Evolutionary conservation across 2,113 vertebrate genomes (phyloP).

Genomic region (Lepidiolamprologus cunningtoni): DNA sequence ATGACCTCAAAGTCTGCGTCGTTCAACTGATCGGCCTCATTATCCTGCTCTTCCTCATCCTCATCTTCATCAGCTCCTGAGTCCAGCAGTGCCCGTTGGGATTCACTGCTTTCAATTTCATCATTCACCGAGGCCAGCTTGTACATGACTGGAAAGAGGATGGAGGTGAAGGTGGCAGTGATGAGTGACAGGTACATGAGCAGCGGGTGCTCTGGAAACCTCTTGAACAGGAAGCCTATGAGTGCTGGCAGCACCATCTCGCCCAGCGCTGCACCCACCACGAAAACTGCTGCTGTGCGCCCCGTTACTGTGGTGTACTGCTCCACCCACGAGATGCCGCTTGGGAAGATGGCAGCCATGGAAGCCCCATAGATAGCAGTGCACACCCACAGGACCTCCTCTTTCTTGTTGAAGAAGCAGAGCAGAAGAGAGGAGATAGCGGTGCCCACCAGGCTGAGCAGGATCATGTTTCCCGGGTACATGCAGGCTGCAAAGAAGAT

Average conservation of each 20-base stretch:
- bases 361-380: constrained; percentile 80
- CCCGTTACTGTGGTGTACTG: constrained; percentile 85
- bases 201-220: constrained; percentile 63
- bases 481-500: constrained; percentile 80
- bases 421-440: constrained; percentile 71
- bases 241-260: constrained; percentile 86
- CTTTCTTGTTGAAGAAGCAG: constrained; percentile 68
- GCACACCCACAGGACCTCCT: constrained; percentile 74
- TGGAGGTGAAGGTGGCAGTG: constrained; percentile 67
- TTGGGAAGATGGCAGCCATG: constrained; percentile 88
- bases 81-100: constrained; percentile 74
- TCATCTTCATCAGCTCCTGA: constrained; percentile 66
- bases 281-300: constrained; percentile 75
- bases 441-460: constrained; percentile 77
- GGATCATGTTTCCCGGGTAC: constrained; percentile 81
- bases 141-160: constrained; percentile 87
- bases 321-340: constrained; percentile 89
- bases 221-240: constrained; percentile 76
- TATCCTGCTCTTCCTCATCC: constrained; percentile 62
- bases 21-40: constrained; percentile 75
- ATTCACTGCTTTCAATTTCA: constrained; percentile 73
- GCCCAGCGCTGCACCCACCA: constrained; percentile 82
- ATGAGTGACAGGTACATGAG: constrained; percentile 77
- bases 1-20: constrained; percentile 84
- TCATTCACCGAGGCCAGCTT: constrained; percentile 74